Evolutionary conservation across 2,888 invertebrate species (phyloP).

Genomic region (Harpagoxenus sublaevis): DNA sequence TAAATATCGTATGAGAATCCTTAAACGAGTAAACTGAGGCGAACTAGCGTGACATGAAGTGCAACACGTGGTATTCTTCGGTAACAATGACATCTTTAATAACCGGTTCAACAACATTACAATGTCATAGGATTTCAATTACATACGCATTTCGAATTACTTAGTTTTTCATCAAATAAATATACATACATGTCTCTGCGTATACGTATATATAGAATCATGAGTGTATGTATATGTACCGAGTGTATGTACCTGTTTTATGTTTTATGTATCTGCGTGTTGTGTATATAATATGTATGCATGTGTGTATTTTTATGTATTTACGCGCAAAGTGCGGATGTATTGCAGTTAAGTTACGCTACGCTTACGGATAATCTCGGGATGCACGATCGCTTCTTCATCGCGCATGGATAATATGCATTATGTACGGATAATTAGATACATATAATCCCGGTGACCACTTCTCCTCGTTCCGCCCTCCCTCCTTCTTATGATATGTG

Average conservation of each 20-base stretch:
- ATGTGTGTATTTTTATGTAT: conserved; percentile 21
- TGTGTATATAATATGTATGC: conserved; percentile 14
- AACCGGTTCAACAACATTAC: conserved; percentile 86
- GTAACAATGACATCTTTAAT: conserved; percentile 86
- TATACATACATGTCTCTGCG: conserved; percentile 80
- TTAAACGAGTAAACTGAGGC: neutral
- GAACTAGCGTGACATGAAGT: conserved; percentile 39
- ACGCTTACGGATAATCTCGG: conserved; percentile 52
- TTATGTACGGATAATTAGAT: conserved; percentile 43
- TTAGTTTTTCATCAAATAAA: conserved; percentile 79
- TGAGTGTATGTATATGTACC: conserved; percentile 44
- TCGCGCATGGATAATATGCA: conserved; percentile 57
- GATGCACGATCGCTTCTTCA: conserved; percentile 48
- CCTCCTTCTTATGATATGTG: conserved; percentile 14
- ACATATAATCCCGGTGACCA: conserved; percentile 36
- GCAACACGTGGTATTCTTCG: conserved; percentile 80
- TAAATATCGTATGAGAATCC: neutral
- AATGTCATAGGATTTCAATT: conserved; percentile 79
- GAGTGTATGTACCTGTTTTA: conserved; percentile 24
- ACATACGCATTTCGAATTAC: conserved; percentile 77
- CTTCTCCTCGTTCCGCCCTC: neutral
- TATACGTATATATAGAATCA: conserved; percentile 58
- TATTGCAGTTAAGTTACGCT: conserved; percentile 57
- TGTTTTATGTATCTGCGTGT: conserved; percentile 3
- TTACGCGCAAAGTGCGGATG: conserved; percentile 55